phyloP scores from a whole-genome alignment of 37 sponge, comb jelly and placozoan species.

The Diacarnus erythraeanus region DNA sequence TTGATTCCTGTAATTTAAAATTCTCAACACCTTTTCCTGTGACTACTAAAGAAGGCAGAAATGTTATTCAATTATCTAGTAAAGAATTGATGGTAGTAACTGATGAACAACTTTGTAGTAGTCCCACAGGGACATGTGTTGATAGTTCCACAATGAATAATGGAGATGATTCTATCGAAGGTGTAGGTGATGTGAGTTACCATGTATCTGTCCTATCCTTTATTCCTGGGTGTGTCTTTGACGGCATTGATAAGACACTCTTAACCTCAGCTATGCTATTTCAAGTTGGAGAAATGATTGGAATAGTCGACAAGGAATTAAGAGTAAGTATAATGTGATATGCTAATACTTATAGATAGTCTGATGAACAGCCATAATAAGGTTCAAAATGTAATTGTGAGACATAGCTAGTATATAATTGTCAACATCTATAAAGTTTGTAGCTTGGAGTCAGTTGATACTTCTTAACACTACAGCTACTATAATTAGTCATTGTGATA shows the following conservation, averaged over 20 bases:
- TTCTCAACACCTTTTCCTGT: not conserved
- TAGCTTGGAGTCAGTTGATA: too few relatives aligned
- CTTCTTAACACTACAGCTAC: too few relatives aligned
- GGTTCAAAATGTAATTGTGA: too few relatives aligned
- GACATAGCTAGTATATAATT: too few relatives aligned
- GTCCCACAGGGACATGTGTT: too few relatives aligned
- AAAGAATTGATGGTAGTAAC: not conserved
- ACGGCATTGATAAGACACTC: not conserved
- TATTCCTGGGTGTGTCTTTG: constrained; percentile 10
- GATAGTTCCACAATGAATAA: not conserved
- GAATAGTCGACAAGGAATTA: constrained; percentile 4
- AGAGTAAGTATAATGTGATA: constrained; percentile 11
- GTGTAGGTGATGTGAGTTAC: not conserved
- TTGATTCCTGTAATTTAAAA: constrained; percentile 7
- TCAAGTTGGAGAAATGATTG: not conserved
- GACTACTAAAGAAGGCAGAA: not conserved
- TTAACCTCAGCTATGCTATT: not conserved
- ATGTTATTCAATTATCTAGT: not conserved
- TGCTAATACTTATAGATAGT: too few relatives aligned
- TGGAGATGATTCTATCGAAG: not conserved
- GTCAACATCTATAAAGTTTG: too few relatives aligned
- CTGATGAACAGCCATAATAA: too few relatives aligned
- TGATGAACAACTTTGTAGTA: not conserved
- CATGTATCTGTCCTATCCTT: not conserved
- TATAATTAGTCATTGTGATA: too few relatives aligned